Conservation (phyloP, 2,113 vertebrate species). For the Nettapus auritus region DNA sequence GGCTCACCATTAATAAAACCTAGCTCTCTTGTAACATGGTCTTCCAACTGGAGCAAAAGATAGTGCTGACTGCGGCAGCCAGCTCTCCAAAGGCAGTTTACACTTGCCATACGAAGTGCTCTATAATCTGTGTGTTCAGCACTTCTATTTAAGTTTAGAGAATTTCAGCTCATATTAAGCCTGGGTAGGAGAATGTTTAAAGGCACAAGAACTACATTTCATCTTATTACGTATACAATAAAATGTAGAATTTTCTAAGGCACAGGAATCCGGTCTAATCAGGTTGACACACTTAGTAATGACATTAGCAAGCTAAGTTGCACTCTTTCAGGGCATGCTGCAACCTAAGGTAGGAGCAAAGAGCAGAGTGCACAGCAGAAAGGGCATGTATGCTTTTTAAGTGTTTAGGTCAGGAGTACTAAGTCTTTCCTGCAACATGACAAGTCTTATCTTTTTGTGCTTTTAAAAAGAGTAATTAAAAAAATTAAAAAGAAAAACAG, state of each 20-base stretch:
- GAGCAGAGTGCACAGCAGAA: neutral
- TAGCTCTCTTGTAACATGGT: neutral
- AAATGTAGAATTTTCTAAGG: neutral
- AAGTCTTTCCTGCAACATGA: slow-evolving; percentile 1
- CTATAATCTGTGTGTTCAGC: neutral
- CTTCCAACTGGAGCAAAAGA: neutral
- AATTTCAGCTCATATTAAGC: neutral
- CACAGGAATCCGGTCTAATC: neutral
- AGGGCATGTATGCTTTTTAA: neutral
- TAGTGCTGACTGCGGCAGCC: fast-evolving
- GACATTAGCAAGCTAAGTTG: neutral
- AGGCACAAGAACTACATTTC: neutral
- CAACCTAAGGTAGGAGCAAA: neutral
- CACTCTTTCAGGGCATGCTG: neutral
- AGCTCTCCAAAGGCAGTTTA: neutral
- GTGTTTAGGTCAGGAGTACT: neutral
- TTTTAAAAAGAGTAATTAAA: neutral
- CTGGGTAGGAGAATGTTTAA: neutral
- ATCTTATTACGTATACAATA: neutral
- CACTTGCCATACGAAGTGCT: neutral
- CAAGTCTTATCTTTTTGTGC: neutral
- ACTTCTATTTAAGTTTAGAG: neutral
- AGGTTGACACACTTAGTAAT: neutral
- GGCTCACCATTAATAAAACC: neutral
- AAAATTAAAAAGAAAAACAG: neutral